Evolutionary conservation across 2,113 vertebrate genomes (phyloP).

Genomic region (Rhea pennata): DNA sequence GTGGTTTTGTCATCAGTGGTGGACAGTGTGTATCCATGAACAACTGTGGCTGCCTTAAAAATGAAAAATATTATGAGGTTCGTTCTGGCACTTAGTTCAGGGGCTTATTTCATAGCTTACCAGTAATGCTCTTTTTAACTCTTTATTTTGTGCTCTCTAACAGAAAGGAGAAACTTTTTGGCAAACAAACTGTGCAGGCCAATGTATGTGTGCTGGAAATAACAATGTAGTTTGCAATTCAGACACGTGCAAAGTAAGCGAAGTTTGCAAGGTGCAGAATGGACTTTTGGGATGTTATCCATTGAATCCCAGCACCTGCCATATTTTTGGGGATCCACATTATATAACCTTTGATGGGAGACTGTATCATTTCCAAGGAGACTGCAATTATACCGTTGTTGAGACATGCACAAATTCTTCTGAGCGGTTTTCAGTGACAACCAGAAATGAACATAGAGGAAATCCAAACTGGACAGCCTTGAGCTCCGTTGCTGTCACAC

Average conservation of each 20-base stretch:
- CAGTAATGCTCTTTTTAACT: not conserved
- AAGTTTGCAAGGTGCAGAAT: conserved; percentile 80
- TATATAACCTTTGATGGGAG: conserved; percentile 86
- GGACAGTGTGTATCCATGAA: conserved; percentile 61
- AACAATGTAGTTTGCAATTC: conserved; percentile 65
- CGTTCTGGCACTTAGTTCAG: not conserved
- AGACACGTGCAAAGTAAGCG: conserved; percentile 60
- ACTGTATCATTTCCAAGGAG: conserved; percentile 83
- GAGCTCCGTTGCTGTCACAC: conserved; percentile 76
- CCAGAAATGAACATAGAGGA: conserved; percentile 76
- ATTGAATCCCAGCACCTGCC: conserved; percentile 78
- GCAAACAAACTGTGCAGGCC: conserved; percentile 70
- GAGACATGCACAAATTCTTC: conserved; percentile 77
- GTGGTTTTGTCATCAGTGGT: conserved; percentile 69
- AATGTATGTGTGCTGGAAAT: conserved; percentile 77
- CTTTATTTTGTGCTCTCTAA: not conserved
- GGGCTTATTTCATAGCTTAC: not conserved
- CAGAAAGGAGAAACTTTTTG: conserved; percentile 80
- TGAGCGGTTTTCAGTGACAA: conserved; percentile 78
- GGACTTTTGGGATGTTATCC: conserved; percentile 79
- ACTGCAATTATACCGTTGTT: conserved; percentile 84
- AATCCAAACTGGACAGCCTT: conserved; percentile 76
- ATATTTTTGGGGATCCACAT: conserved; percentile 86
- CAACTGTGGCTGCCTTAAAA: conserved; percentile 70
- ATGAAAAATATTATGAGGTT: conserved; percentile 70